Evolutionary conservation across 1,140 invertebrate species (phyloP).

Genomic region (Philopotamus ludificatus): DNA sequence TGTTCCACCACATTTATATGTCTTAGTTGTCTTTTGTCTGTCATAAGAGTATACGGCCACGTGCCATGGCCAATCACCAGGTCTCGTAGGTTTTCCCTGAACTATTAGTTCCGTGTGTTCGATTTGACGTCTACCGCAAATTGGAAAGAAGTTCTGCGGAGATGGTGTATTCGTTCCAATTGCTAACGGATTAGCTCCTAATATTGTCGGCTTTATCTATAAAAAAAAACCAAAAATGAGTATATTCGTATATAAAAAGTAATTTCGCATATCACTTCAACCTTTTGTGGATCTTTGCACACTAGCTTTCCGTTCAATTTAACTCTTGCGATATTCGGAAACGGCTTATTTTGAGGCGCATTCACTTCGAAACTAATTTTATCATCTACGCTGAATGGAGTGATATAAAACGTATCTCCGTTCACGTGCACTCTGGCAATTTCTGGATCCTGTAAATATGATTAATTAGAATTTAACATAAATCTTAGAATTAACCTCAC

Average conservation of each 20-base stretch:
- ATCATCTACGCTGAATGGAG: conserved; percentile 1
- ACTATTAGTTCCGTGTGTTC: conserved; percentile 45
- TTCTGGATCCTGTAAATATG: conserved; percentile 23
- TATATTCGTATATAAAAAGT: neutral
- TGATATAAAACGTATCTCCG: conserved; percentile 13
- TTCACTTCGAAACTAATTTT: conserved; percentile 20
- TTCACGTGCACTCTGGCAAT: conserved; percentile 17
- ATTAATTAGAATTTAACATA: no score
- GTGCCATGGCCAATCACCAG: conserved; percentile 87
- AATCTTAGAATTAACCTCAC: no score
- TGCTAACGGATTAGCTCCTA: conserved; percentile 7
- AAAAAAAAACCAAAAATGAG: neutral
- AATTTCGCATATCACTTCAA: neutral
- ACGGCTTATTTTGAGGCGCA: conserved; percentile 7
- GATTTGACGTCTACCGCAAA: conserved; percentile 45
- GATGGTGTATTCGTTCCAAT: neutral
- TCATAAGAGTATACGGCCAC: conserved; percentile 74
- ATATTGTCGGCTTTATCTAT: conserved; percentile 16
- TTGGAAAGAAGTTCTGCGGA: conserved; percentile 1
- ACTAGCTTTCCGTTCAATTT: conserved; percentile 20
- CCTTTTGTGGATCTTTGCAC: conserved; percentile 24
- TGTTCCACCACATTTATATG: conserved; percentile 47
- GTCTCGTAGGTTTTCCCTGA: conserved; percentile 44
- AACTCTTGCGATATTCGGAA: conserved; percentile 22
- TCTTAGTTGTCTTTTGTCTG: conserved; percentile 44